Evolutionary conservation across 1,140 invertebrate species (phyloP).

Genomic region (Monomorium pharaonis): DNA sequence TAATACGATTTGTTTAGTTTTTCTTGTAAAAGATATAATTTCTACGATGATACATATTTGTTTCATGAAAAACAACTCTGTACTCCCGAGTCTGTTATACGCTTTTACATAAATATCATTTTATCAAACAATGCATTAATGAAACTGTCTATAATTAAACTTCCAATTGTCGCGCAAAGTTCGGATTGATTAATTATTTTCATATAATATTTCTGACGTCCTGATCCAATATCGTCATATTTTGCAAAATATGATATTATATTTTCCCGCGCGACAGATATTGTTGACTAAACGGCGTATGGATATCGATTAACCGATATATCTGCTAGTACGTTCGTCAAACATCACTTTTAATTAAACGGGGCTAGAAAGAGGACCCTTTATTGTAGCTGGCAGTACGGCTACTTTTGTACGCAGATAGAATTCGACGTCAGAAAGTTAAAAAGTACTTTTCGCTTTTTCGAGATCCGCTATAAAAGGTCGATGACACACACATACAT

Average conservation of each 20-base stretch:
- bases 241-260: conserved; percentile 29
- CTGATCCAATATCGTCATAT: conserved; percentile 26
- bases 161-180: background rate
- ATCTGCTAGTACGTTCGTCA: conserved; percentile 40
- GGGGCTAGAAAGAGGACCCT: conserved; percentile 18
- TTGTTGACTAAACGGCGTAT: background rate
- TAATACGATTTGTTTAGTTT: background rate
- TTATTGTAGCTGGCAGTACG: conserved; percentile 44
- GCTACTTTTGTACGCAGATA: conserved; percentile 52
- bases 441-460: conserved; percentile 34
- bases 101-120: conserved; percentile 15
- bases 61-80: background rate
- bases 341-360: conserved; percentile 58
- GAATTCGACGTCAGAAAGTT: conserved; percentile 34
- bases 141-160: background rate
- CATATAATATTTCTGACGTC: background rate
- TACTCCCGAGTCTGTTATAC: background rate
- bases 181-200: background rate
- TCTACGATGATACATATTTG: background rate
- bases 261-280: conserved; percentile 24
- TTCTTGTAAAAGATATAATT: background rate
- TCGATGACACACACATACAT: conserved; percentile 45
- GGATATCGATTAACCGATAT: conserved; percentile 26
- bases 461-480: conserved; percentile 36
- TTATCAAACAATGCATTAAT: background rate